Base-by-base conservation (phyloP, 1,140 invertebrate species). In the Drosophila orena region DNA sequence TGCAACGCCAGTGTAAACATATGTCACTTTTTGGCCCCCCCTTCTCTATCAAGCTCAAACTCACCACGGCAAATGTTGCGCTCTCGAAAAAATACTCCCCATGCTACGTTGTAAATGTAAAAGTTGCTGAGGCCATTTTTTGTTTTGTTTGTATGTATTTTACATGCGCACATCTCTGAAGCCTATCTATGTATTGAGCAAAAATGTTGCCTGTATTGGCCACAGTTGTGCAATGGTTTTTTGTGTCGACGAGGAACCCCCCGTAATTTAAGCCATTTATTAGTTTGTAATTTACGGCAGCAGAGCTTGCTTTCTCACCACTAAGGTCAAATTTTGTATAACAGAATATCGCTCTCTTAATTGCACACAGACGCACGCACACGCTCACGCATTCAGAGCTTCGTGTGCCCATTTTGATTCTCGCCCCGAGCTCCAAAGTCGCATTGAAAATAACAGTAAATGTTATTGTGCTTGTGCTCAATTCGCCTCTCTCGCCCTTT, bases 361-460 rank as follows among this genome's bases (percentile, higher is more conserved):
- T 34, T 49, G 4, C 24, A 24, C 53, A 43, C 30, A 38, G 37
- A 14, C 37, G 3, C 3, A 35, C 17, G 24, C 7, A 15, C 27
- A 43, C 30, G 17, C 40, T 10, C 37, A 50, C 53, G 22, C 56
- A 61, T 7, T 53, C 8, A 15, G 15, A 17, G 56, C 42, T 65
- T 30, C 50, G 55, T 77, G 74, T 77, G 64, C 74, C 74, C 74
- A 77, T 77, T 77, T 77, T 40, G 40, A 55, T 68, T 56, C 50
- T 77, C 17, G 73, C 53, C 57, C 52, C 62, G 50, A 57, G 43
- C 58, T 64, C 52, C 17, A 35, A 40, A 56, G 56, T 77, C 61
- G 62, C 72, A 77, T 77, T 77, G 73, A 77, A 77, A 77, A 77
- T 77, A 77, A 77, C 74, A 77, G 74, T 77, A 77, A 69, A 77